Evolutionary conservation across 2,113 vertebrate species (phyloP), one percentile per base, ranked within the genome.

Genomic region (Macroglossus sobrinus): DNA sequence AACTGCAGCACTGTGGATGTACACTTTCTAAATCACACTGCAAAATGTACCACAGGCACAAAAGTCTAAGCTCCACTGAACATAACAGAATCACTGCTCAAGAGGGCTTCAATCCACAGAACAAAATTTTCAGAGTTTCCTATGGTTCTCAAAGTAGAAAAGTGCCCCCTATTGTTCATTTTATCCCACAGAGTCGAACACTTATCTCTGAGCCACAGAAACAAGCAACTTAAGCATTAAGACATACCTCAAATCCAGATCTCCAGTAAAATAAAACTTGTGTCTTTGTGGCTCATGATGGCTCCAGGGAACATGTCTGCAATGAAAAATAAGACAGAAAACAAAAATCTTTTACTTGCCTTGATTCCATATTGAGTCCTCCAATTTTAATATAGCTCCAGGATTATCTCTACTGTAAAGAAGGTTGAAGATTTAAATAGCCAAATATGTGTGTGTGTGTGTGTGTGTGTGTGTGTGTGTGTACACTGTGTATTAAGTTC

Each of bases 231-330:
- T 35, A 75, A n/a, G 30, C 19, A 24, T 28, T 43, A 86, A 64
- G n/a, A 82, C 93, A 18, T 93, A 96, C 96, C 3, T 14, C n/a
- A 97, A 33, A 97, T 99, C 99, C 97, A 99, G 97, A 92, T 99
- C 98, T 40, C 79, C 97, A 9, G 96, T 98, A 97, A 99, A 99
- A 97, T 98, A 97, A 97, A 99, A 99, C 14, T 97, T 97, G 4
- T 97, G 98, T 97, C 97, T 98, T 76, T 97, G 94, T 26, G 98
- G 98, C 21, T 99, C 99, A 3, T 99, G 99, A 38, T 99, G 99
- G 96, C 98, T 99, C 99, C 99, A 99, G 0, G 99, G 99, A 87
- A 99, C 98, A 0, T 98, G 98, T 90, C 99, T 99, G 98, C 59
- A 97, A 82, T 79, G 63, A 69, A 93, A 79, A 90, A 89, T 74